These are phyloP conservation scores for Ferrisia virgata DNA, from an alignment of 2,888 invertebrate species.

Conservation along the genomic window DNA sequence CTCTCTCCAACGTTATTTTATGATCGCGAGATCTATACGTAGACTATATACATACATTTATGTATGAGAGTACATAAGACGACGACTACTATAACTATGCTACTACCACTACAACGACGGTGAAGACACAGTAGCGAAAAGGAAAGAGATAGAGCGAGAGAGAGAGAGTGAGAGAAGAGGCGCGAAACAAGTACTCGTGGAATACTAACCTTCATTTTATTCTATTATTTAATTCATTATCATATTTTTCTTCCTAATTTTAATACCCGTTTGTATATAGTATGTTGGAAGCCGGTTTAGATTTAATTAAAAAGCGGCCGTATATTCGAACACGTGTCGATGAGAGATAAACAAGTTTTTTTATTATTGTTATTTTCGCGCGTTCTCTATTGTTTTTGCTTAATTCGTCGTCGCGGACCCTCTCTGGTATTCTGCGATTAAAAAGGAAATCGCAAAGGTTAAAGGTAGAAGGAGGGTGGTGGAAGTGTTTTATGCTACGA, in stretches of 20 bases:
- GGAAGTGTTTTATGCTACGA: too few species aligned
- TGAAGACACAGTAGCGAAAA: too few species aligned
- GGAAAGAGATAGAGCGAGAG: too few species aligned
- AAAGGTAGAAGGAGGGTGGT: neutral
- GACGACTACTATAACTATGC: too few species aligned
- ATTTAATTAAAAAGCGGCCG: conserved; percentile 41
- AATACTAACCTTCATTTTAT: conserved; percentile 43
- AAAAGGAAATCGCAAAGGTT: neutral
- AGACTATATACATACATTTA: neutral
- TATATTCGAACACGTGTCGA: conserved; percentile 40
- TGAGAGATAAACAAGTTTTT: conserved; percentile 41
- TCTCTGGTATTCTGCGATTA: neutral
- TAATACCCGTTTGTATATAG: conserved; percentile 25
- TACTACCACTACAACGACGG: too few species aligned
- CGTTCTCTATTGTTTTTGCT: neutral
- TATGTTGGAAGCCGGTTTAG: conserved; percentile 33
- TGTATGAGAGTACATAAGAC: neutral
- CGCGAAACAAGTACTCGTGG: conserved; percentile 25
- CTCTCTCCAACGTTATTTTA: neutral
- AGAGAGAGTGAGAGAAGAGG: neutral
- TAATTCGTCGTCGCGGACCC: neutral
- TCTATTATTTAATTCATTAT: conserved; percentile 42
- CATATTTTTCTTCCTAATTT: conserved; percentile 43
- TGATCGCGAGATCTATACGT: neutral
- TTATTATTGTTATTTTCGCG: neutral